Evolutionary conservation across 2,113 vertebrate species (phyloP).

Genomic region (Raja brachyura): DNA sequence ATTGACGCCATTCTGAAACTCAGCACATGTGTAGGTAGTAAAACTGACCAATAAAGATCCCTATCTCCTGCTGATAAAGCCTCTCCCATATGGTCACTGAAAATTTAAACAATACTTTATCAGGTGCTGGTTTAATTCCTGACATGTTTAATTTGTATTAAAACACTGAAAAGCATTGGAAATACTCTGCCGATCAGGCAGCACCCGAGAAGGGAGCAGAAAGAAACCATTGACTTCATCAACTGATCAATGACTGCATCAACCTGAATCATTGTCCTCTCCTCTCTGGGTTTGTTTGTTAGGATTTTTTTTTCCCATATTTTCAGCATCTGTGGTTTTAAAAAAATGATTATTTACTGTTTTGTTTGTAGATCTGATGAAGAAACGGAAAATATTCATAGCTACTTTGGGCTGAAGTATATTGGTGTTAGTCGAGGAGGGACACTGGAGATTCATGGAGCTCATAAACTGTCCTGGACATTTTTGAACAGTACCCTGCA

Average conservation of each 20-base stretch:
- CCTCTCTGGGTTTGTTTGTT: neutral
- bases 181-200: too few relatives aligned
- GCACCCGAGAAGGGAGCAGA: too few relatives aligned
- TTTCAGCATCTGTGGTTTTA: too few relatives aligned
- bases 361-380: conserved; percentile 68
- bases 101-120: neutral
- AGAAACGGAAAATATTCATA: conserved; percentile 51
- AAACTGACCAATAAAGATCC: too few relatives aligned
- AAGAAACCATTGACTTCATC: neutral
- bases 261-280: too few relatives aligned
- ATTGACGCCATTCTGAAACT: too few relatives aligned
- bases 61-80: neutral
- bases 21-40: too few relatives aligned
- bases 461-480: conserved; percentile 84
- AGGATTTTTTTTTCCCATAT: neutral
- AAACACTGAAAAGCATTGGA: too few relatives aligned
- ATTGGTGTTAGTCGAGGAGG: conserved; percentile 77
- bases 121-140: neutral
- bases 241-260: neutral
- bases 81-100: neutral
- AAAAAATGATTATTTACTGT: neutral
- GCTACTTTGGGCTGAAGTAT: conserved; percentile 85
- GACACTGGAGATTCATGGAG: conserved; percentile 78
- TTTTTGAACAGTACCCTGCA: conserved; percentile 83
- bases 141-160: conserved; percentile 42